Base-by-base conservation (phyloP, 2,113 vertebrate genomes). In the Castor canadensis region DNA sequence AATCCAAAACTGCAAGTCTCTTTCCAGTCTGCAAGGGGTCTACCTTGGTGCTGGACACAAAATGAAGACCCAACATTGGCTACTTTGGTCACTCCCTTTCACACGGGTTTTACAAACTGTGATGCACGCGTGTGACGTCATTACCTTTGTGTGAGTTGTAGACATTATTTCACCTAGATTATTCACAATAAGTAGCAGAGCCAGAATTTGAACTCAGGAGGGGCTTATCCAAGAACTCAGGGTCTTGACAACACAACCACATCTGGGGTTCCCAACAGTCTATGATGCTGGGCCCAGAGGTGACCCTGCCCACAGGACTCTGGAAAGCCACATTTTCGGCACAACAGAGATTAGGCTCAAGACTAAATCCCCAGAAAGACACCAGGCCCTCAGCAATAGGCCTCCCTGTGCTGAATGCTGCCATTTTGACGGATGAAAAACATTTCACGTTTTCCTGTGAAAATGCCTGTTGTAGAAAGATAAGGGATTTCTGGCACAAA, bases 391-490 rank as follows among this genome's bases (percentile, higher is more conserved):
- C 16, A 30, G 49, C 62, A 24, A 5, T 0, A 35, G 80, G 40
- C 9, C 22, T 73, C 6, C 7, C 43, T n/a, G 56, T 20, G 35
- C 19, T 22, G 47, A 56, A 43, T n/a, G 10, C 67, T 72, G 72
- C 82, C 67, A 49, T 84, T 93, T 45, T 84, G 89, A 91, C 52
- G 60, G 75, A 88, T 91, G 85, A 94, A 95, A 94, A 95, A 32
- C 82, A 89, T 91, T 95, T 83, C 72, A 81, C 45, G 5, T 91
- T 96, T 96, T 89, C 58, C 91, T 94, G 49, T 96, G 49, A 89
- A 97, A 88, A 84, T 81, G 81, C 95, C 96, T 97, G 94, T 62
- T 84, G 66, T 85, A 43, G 52, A 94, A 94, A 97, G 95, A 97
- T 96, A 97, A 97, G 93, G 89, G 45, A 90, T 94, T 91, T 86